Conservation (phyloP, 2,113 vertebrate genomes). For the Istiophorus platypterus region DNA sequence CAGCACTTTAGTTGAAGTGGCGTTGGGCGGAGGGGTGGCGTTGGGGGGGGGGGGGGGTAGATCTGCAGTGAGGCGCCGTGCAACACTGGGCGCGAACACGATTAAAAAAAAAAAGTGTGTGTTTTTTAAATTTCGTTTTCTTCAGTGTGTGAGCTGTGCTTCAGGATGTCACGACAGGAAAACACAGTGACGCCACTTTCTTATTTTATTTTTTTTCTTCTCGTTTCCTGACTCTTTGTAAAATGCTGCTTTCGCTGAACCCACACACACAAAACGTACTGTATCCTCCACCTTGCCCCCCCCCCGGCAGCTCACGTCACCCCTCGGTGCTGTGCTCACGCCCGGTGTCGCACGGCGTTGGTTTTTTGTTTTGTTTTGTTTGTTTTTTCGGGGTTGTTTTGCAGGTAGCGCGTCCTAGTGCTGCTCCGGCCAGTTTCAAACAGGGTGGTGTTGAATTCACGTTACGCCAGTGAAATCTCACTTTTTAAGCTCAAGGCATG, state of each 20-base stretch:
- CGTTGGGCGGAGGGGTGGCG: constrained; percentile 33
- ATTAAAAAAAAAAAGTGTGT: too few relatives aligned
- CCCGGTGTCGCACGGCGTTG: constrained; percentile 56
- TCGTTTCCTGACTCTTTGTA: constrained; percentile 49
- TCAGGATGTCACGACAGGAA: constrained; percentile 47
- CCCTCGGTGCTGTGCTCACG: constrained; percentile 50
- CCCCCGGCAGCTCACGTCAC: constrained; percentile 57
- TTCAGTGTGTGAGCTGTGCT: constrained; percentile 8
- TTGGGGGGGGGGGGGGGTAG: constrained; percentile 53
- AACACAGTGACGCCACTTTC: constrained; percentile 39
- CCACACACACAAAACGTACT: constrained; percentile 56
- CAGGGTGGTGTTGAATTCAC: constrained; percentile 71
- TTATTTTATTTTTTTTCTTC: too few relatives aligned
- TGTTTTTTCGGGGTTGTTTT: too few relatives aligned
- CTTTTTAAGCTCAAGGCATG: constrained; percentile 68
- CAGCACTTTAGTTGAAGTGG: constrained; percentile 79
- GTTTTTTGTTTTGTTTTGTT: too few relatives aligned
- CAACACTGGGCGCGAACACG: constrained; percentile 61
- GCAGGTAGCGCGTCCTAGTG: constrained; percentile 62
- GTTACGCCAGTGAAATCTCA: constrained; percentile 70
- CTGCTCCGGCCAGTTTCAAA: constrained; percentile 55
- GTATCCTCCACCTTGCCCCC: constrained; percentile 55
- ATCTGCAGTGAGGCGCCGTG: constrained; percentile 65
- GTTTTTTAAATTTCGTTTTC: too few relatives aligned
- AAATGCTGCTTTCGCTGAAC: constrained; percentile 41